Evolutionary conservation across 2,113 vertebrate genomes (phyloP).

Genomic region (Embiotoca jacksoni): DNA sequence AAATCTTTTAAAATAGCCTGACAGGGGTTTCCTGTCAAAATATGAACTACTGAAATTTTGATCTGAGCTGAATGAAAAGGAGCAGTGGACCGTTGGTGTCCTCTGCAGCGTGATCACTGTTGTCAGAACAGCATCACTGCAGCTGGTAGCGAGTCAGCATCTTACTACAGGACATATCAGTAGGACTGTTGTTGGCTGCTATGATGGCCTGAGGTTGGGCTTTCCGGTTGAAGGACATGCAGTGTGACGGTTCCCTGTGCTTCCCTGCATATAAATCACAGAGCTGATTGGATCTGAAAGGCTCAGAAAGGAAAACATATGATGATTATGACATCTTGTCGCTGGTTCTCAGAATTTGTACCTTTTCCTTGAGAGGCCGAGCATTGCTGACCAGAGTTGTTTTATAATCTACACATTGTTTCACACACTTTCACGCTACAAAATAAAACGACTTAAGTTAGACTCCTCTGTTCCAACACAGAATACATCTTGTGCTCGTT

Average conservation of each 20-base stretch:
- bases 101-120: too few relatives aligned
- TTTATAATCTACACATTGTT: background rate
- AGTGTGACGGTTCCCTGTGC: constrained; percentile 2
- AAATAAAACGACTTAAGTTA: background rate
- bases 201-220: background rate
- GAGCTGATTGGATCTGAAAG: constrained; percentile 4
- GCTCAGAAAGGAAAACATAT: background rate
- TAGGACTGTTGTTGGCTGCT: background rate
- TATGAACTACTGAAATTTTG: background rate
- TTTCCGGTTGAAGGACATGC: constrained; percentile 17
- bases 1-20: background rate
- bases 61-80: background rate
- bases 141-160: background rate
- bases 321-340: constrained; percentile 19
- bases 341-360: constrained; percentile 10
- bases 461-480: constrained; percentile 5
- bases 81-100: background rate
- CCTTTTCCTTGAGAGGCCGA: background rate
- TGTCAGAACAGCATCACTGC: background rate
- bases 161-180: constrained; percentile 8
- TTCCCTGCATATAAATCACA: background rate
- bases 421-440: too few relatives aligned
- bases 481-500: constrained; percentile 12
- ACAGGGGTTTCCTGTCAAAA: background rate
- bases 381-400: background rate